Conservation (phyloP, 2,888 invertebrate genomes). For the Caenorhabditis afra region DNA sequence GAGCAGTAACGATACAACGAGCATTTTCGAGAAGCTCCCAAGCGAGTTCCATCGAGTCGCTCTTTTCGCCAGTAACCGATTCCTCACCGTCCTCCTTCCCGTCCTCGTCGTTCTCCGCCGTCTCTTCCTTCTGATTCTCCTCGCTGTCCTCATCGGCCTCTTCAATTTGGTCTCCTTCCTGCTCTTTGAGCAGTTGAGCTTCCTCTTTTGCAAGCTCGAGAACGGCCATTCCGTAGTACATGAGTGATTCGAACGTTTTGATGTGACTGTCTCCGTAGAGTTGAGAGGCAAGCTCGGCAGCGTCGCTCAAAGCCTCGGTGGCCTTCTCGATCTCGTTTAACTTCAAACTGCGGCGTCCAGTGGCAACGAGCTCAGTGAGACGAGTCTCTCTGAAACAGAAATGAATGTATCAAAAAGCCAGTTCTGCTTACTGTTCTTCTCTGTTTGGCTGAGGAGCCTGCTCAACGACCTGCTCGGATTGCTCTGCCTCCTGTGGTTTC, state of each 20-base stretch:
- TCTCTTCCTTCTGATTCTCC: not conserved
- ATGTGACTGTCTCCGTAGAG: constrained; percentile 89
- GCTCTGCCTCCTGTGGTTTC: no score
- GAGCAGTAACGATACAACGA: no score
- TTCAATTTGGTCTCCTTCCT: not conserved
- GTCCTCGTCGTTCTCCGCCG: constrained; percentile 44
- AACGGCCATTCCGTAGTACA: constrained; percentile 88
- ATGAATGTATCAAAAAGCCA: no score
- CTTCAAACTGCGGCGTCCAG: constrained; percentile 38
- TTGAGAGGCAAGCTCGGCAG: constrained; percentile 49
- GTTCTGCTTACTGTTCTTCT: constrained; percentile 19
- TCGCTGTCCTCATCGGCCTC: not conserved
- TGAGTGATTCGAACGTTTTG: constrained; percentile 91
- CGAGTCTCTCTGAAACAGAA: constrained; percentile 37
- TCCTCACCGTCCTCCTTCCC: no score
- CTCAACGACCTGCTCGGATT: no score
- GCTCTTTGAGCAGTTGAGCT: constrained; percentile 86
- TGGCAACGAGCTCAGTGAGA: constrained; percentile 13
- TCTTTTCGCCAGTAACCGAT: no score
- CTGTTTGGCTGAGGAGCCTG: no score
- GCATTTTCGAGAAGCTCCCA: no score
- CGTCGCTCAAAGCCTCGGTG: constrained; percentile 29
- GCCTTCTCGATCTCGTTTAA: constrained; percentile 17
- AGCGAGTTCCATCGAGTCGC: no score
- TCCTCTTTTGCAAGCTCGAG: constrained; percentile 90